Evolutionary conservation across 2,888 invertebrate genomes (phyloP), one percentile per base, ranked within the genome.

Genomic region (Ormyrus labotus): DNA sequence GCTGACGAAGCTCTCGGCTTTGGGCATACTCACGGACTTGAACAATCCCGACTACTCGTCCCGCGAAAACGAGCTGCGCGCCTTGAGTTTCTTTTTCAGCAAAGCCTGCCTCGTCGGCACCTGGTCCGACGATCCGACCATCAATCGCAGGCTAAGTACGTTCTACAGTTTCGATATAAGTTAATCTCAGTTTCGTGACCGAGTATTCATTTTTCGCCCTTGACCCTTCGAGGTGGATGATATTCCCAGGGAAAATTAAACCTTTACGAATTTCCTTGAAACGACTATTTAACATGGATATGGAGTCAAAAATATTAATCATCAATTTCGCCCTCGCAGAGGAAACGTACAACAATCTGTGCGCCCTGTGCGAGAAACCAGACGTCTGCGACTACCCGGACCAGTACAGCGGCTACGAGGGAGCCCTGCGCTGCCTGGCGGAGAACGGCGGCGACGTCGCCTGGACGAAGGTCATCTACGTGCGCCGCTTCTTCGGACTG

Each of bases 41-140:
- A 95, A 95, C 85, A 94, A 95, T 87, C 93, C 94, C 81, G 94
- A 92, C 81, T 92, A 94, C 83, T 95, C 95, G 0, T 94, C 95
- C 0, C 92, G 94, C 64, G 96, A 96, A 89, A 95, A 97, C 85
- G 97, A 97, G 87, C 92, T 98, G 2, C 94, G 95, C 84, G 95
- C 97, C 0, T 92, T 96, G 0, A 95, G 96, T 0, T 93, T 93
- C 13, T 95, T 97, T 91, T 98, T 98, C 91, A 92, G 93, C 9
- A 93, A 95, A 86, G 96, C 97, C 68, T 98, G 98, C 87, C 93
- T 97, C 72, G 97, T 98, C 11, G 97, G 97, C 67, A 93, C 92
- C 81, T 96, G 96, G 94, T 96, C 96, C 0, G 94, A 94, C 0
- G 95, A 96, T 91, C 93, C 94, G 0, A 93, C 93, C 64, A 95